phyloP scores from a whole-genome alignment of 1,140 invertebrate genomes.

The Cyclina sinensis region DNA sequence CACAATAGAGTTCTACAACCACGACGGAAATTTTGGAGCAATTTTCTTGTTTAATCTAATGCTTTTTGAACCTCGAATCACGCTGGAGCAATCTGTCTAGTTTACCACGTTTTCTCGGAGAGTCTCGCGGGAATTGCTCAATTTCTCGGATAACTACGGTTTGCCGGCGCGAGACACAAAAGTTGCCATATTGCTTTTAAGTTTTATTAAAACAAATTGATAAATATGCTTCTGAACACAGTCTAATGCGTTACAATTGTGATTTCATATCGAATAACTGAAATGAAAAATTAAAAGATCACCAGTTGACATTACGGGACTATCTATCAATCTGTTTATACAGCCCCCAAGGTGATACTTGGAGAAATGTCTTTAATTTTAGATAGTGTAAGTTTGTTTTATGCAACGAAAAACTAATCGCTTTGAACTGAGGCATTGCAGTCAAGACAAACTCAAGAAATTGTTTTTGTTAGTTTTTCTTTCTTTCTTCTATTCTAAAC shows the following conservation, averaged over 20 bases:
- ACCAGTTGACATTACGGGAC: slow-evolving; percentile 21
- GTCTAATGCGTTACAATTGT: slow-evolving; percentile 45
- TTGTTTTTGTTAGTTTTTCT: neutral
- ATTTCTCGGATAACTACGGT: slow-evolving; percentile 60
- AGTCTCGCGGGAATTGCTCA: slow-evolving; percentile 55
- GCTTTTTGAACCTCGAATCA: slow-evolving; percentile 33
- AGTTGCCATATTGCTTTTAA: slow-evolving; percentile 63
- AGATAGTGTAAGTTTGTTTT: slow-evolving; percentile 36
- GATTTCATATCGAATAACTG: slow-evolving; percentile 57
- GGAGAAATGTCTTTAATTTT: slow-evolving; percentile 57
- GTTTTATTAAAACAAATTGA: slow-evolving; percentile 63
- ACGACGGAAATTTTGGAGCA: slow-evolving; percentile 15
- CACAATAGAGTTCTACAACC: neutral
- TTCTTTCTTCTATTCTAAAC: too few relatives aligned
- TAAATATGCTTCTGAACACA: slow-evolving; percentile 29
- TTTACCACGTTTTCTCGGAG: slow-evolving; percentile 19
- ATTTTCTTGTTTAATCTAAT: slow-evolving; percentile 43
- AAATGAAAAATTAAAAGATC: slow-evolving; percentile 62
- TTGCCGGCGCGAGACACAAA: slow-evolving; percentile 43
- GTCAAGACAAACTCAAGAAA: neutral
- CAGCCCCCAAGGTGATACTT: slow-evolving; percentile 9
- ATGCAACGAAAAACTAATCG: slow-evolving; percentile 27
- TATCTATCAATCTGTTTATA: slow-evolving; percentile 42
- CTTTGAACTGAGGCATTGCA: slow-evolving; percentile 19
- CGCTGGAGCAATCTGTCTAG: slow-evolving; percentile 50